Base-by-base conservation (phyloP, 2,797 vertebrate species). In the Hybognathus amarus region DNA sequence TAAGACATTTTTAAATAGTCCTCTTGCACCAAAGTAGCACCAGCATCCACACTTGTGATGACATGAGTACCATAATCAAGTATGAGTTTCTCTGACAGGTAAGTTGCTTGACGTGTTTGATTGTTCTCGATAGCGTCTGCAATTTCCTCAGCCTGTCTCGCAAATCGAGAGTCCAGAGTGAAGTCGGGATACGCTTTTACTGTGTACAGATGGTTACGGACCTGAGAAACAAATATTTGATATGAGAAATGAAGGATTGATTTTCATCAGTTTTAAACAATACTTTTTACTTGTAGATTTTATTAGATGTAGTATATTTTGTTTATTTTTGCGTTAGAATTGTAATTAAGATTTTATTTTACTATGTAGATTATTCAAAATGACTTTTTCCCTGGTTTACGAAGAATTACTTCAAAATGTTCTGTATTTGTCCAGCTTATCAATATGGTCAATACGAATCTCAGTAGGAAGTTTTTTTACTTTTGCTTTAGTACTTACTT, bases 91-190 rank as follows among this genome's bases (percentile, higher is more conserved):
- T 98, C 97, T 0, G 97, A 94, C 68, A 97, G 92, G 59, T 96
- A 97, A 0, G 93, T 89, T 2, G 94, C 95, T 59, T 92, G 93
- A 33, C 86, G 93, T 0, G 96, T 97, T 91, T 97, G 96, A 87
- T 98, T 98, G 92, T 96, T 98, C 86, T 97, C 96, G 61, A 98
- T 92, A 27, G 95, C 93, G n/a, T 95, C 93, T 1, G 94, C 95
- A 0, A 98, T 97, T 1, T 91, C 91, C 82, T 94, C 82, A 63
- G 92, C 94, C 87, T 95, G 94, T 69, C 93, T 91, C 85, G 70
- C 93, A 74, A 98, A 87, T 40, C 90, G 90, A 20, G 69, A 1
- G 77, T 96, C 95, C 79, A 98, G 88, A 17, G 69, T 90, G 3
- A 96, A 95, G 80, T 91, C 92, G 0, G 96, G 96, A 83, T 91